Base-by-base conservation (phyloP, 2,113 vertebrate genomes). In the Ictidomys tridecemlineatus region DNA sequence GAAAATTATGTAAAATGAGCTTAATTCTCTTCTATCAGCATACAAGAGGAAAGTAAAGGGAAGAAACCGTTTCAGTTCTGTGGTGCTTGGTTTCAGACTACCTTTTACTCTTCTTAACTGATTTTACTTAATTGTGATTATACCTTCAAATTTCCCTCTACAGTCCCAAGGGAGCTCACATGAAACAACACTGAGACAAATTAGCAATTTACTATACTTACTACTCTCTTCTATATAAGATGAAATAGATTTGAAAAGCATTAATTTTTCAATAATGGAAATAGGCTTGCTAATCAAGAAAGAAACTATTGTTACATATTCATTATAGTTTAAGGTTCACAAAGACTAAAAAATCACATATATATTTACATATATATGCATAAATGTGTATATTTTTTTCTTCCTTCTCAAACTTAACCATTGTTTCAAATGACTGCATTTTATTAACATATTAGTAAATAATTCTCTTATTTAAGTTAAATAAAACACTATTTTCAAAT, bases 391-490 rank as follows among this genome's bases (percentile, higher is more conserved):
- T 76, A 42, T 24, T 85, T 12, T 91, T 24, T 69, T 93, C 58
- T 4, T 89, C 5, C 4, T 77, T 85, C 13, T 13, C 76, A 97
- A 48, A 12, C 28, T 82, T 69, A 69, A 30, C 10, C 1, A 58
- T 5, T 39, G 74, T 85, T 79, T 6, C 45, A 91, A 70, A 93
- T 39, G 37, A 89, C 7, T 80, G 20, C 5, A 76, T 61, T 51
- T 85, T 18, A 61, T 88, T 84, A 93, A 77, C 4, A 73, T 16
- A 78, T 65, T 61, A 34, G 13, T 74, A 73, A 78, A 73, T 28
- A 80, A 67, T 86, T 48, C n/a, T n/a, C 48, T 28, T 90, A 91
- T 51, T 89, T n/a, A 87, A 85, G 34, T 84, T 61, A 91, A 87
- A 58, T 53, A 48, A 88, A 95, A 88, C 14, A 37, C 1, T 17